A percentile compares a stretch with the other conserved stretches of the same genome.
These are phyloP conservation scores for Heliconius aoede DNA, from an alignment of 2,888 invertebrate genomes.

Conservation along the genomic window DNA sequence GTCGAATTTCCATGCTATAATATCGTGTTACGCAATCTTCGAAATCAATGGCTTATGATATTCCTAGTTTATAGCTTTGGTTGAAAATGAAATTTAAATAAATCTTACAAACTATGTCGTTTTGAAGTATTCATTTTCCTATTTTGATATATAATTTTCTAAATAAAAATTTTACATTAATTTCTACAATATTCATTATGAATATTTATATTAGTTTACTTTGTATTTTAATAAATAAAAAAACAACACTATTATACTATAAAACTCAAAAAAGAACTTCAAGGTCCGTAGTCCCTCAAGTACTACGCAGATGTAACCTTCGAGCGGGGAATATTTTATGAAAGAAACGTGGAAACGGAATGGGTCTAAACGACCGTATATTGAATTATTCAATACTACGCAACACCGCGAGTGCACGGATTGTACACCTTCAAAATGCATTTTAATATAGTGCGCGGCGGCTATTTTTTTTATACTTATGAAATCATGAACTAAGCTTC, in stretches of 20 bases:
- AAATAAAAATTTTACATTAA: background rate
- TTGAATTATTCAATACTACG: slow-evolving; percentile 73
- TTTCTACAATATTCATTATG: background rate
- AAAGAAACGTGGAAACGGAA: slow-evolving; percentile 51
- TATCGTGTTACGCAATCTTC: slow-evolving; percentile 74
- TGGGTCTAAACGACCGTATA: slow-evolving; percentile 57
- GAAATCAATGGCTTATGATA: slow-evolving; percentile 76
- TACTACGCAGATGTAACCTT: slow-evolving; percentile 51
- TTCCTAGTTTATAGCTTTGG: slow-evolving; percentile 68
- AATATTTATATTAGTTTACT: no score
- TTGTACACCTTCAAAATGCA: slow-evolving; percentile 60
- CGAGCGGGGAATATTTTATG: slow-evolving; percentile 50
- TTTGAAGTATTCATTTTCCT: background rate
- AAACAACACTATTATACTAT: background rate
- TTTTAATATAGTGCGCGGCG: slow-evolving; percentile 53
- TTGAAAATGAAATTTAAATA: slow-evolving; percentile 11
- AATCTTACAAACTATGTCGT: background rate
- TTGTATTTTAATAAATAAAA: background rate
- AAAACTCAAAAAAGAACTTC: slow-evolving; percentile 28
- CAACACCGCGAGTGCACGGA: slow-evolving; percentile 63
- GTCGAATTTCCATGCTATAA: slow-evolving; percentile 80
- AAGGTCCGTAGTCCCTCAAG: slow-evolving; percentile 47
- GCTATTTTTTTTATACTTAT: slow-evolving; percentile 33
- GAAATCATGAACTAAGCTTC: background rate
- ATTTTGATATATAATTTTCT: no score